Base-by-base conservation (phyloP, 2,113 vertebrate species). In the Opisthocomus hoazin region DNA sequence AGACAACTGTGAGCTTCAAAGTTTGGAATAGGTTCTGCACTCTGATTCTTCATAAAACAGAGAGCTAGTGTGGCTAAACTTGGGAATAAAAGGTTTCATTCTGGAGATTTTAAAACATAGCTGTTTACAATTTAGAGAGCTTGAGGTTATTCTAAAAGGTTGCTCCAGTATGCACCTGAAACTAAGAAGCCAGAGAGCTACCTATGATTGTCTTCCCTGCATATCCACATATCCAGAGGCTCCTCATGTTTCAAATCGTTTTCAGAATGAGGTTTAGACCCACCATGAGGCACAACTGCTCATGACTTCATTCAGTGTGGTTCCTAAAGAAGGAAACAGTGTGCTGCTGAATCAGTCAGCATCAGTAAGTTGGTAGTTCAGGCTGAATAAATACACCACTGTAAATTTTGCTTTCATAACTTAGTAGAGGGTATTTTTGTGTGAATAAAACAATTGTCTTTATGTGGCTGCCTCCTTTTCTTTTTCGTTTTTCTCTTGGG, bases 381-480 rank as follows among this genome's bases (percentile, higher is more conserved):
- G 56, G 12, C 27, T 86, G 51, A 88, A 87, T 73, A 26, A 89
- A 36, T 21, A 76, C 29, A 43, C 30, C n/a, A 12, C 5, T 29
- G 20, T 58, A 76, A 54, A 64, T 82, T 94, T 94, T 93, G 45
- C 22, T 96, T 94, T 90, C 48, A 14, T 43, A 78, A 86, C 73
- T 73, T 2, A 82, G 22, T 84, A 45, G 3, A 64, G 23, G 26
- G 84, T n/a, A n/a, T 61, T 53, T 19, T 30, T 41, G 57, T 90
- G 71, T 91, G 77, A 95, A 85, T 90, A 69, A 92, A 96, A 73
- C 43, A 53, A 80, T 82, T 51, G 48, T 69, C 11, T 96, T 91
- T 79, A 68, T 50, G 37, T 65, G 37, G 34, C 53, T 85, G 27
- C 4, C 7, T 96, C 15, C 6, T 79, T 69, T 94, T 92, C 17